Evolutionary conservation across 2,888 invertebrate species (phyloP).

Genomic region (Sinopyrophorus schimmeli): DNA sequence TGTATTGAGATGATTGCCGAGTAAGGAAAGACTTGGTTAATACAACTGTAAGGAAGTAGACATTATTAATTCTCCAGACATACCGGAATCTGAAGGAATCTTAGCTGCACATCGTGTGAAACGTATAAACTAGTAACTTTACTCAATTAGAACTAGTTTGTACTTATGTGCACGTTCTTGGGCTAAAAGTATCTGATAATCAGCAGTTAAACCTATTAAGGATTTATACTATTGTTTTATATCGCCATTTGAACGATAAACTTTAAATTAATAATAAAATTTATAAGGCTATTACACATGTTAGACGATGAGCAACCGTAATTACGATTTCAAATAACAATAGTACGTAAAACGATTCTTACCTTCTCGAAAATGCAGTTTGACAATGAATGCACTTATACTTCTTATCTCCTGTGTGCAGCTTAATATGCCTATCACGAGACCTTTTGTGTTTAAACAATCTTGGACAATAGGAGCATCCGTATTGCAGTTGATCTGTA

Average conservation of each 20-base stretch:
- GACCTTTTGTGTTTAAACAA: conserved; percentile 94
- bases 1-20: conserved; percentile 8
- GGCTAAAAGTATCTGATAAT: conserved; percentile 3
- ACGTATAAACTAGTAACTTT: conserved; percentile 29
- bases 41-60: conserved; percentile 30
- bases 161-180: conserved; percentile 19
- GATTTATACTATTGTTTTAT: too few relatives aligned
- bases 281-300: too few relatives aligned
- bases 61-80: conserved; percentile 31
- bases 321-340: too few relatives aligned
- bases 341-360: too few relatives aligned
- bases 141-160: conserved; percentile 35
- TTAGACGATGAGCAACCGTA: too few relatives aligned
- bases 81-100: conserved; percentile 35
- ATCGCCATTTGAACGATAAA: too few relatives aligned
- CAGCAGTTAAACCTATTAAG: conserved; percentile 6
- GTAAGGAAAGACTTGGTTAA: conserved; percentile 25
- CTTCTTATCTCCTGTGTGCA: conserved; percentile 89
- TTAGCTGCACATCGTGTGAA: conserved; percentile 34
- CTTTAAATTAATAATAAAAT: too few relatives aligned
- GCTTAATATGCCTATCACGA: conserved; percentile 89
- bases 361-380: conserved; percentile 92
- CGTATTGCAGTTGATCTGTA: conserved; percentile 89
- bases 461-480: conserved; percentile 88
- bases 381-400: conserved; percentile 91